A percentile compares a stretch with the other conserved stretches of the same genome.
phyloP scores from a whole-genome alignment of 2,113 vertebrate genomes.

The Protomyctophum bolini region DNA sequence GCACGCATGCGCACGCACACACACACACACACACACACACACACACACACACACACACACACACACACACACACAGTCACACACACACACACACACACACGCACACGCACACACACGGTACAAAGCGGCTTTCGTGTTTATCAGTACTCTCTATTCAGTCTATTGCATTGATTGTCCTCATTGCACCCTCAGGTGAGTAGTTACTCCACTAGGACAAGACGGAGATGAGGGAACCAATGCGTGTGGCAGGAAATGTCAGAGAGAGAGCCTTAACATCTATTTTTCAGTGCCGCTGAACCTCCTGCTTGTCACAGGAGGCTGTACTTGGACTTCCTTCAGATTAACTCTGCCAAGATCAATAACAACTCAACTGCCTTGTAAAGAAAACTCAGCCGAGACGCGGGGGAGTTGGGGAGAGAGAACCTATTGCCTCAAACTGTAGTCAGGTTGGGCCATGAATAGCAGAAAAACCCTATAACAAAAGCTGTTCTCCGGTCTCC shows the following conservation, averaged over 20 bases:
- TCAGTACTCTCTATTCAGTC: slow-evolving; percentile 14
- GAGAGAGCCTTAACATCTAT: slow-evolving; percentile 61
- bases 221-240: slow-evolving; percentile 2
- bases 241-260: slow-evolving; percentile 60
- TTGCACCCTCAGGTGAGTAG: slow-evolving; percentile 18
- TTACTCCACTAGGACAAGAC: slow-evolving; percentile 25
- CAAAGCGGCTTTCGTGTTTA: slow-evolving; percentile 30
- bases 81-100: slow-evolving; percentile 2
- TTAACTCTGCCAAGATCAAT: slow-evolving; percentile 50
- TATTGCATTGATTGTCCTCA: slow-evolving; percentile 46
- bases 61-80: too few relatives aligned
- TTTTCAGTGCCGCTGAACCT: slow-evolving; percentile 68
- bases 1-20: too few relatives aligned
- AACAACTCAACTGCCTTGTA: slow-evolving; percentile 39
- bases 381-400: slow-evolving; percentile 29
- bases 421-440: too few relatives aligned
- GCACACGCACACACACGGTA: not conserved
- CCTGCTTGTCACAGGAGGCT: slow-evolving; percentile 51
- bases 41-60: not conserved
- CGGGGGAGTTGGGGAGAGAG: too few relatives aligned
- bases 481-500: not conserved
- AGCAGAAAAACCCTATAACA: not conserved
- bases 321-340: slow-evolving; percentile 49
- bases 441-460: too few relatives aligned
- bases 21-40: slow-evolving; percentile 10